A percentile compares a stretch with the other conserved stretches of the same genome.
These are phyloP conservation scores for Caenorhabditis macrosperma DNA, from an alignment of 2,888 invertebrate genomes.

Conservation along the genomic window DNA sequence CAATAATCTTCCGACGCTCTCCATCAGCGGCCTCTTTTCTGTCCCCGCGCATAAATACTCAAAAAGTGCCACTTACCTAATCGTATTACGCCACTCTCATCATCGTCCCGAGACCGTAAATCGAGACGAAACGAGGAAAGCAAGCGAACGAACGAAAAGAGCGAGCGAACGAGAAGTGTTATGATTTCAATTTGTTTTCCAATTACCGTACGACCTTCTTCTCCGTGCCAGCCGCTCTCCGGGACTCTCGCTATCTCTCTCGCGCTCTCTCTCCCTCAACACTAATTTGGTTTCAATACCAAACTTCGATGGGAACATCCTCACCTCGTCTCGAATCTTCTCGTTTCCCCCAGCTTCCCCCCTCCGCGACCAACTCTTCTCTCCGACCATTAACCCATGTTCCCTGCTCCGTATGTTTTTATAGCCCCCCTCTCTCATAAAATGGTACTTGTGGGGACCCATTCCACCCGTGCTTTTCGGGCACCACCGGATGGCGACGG, in stretches of 20 bases:
- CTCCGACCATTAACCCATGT: constrained; percentile 34
- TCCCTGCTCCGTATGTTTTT: constrained; percentile 42
- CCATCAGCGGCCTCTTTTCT: constrained; percentile 50
- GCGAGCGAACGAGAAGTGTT: constrained; percentile 13
- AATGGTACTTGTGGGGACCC: constrained; percentile 32
- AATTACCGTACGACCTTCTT: constrained; percentile 55
- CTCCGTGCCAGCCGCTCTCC: constrained; percentile 4
- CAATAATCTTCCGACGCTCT: constrained; percentile 46
- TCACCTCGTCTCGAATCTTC: constrained; percentile 1
- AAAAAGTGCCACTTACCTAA: constrained; percentile 56
- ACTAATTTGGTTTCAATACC: constrained; percentile 31
- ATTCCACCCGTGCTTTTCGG: not conserved
- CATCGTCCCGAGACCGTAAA: constrained; percentile 38
- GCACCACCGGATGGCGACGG: constrained; percentile 23
- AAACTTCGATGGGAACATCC: constrained; percentile 31
- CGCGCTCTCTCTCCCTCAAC: no score
- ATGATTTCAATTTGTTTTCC: constrained; percentile 57
- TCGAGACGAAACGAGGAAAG: not conserved
- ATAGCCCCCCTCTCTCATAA: constrained; percentile 54
- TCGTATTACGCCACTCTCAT: constrained; percentile 55
- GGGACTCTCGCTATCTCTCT: not conserved
- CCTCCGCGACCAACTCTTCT: not conserved
- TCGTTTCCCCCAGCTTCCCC: not conserved
- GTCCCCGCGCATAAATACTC: constrained; percentile 42
- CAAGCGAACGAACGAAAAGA: not conserved